A percentile compares a stretch with the other conserved stretches of the same genome.
Evolutionary conservation across 2,888 invertebrate genomes (phyloP).

Genomic region (Drosophila kambysellisi): DNA sequence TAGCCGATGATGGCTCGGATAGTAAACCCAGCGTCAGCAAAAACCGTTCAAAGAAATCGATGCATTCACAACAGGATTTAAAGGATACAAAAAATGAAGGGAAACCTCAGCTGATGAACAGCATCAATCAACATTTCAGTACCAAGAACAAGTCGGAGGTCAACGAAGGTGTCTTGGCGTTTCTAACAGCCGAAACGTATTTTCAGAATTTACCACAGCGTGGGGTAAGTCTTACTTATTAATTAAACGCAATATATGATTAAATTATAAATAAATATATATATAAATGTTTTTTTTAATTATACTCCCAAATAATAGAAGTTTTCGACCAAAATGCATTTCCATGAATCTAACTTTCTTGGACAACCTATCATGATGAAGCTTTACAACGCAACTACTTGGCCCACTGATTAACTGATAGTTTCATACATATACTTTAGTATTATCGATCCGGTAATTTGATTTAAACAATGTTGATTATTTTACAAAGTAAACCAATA

Average conservation of each 20-base stretch:
- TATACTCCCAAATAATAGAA: neutral
- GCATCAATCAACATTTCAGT: constrained; percentile 57
- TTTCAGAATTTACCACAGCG: neutral
- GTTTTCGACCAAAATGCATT: constrained; percentile 54
- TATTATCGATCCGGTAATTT: neutral
- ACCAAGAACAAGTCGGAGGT: constrained; percentile 54
- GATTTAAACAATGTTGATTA: neutral
- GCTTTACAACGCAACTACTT: constrained; percentile 56
- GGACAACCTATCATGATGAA: constrained; percentile 55
- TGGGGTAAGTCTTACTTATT: constrained; percentile 34
- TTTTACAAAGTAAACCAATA: constrained; percentile 3
- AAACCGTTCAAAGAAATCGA: neutral
- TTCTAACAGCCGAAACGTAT: constrained; percentile 51
- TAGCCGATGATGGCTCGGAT: constrained; percentile 3
- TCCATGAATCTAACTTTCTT: constrained; percentile 49
- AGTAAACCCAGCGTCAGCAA: neutral
- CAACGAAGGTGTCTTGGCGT: constrained; percentile 62
- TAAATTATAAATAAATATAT: too few species aligned
- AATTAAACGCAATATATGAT: neutral
- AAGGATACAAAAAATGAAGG: neutral
- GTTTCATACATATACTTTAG: neutral
- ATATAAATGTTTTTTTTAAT: neutral
- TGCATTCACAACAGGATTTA: neutral
- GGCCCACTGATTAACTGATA: constrained; percentile 26
- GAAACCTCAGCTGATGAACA: too few species aligned